Evolutionary conservation across 2,797 vertebrate genomes (phyloP), one percentile per base, ranked within the genome.

Genomic region (Danio choprae): DNA sequence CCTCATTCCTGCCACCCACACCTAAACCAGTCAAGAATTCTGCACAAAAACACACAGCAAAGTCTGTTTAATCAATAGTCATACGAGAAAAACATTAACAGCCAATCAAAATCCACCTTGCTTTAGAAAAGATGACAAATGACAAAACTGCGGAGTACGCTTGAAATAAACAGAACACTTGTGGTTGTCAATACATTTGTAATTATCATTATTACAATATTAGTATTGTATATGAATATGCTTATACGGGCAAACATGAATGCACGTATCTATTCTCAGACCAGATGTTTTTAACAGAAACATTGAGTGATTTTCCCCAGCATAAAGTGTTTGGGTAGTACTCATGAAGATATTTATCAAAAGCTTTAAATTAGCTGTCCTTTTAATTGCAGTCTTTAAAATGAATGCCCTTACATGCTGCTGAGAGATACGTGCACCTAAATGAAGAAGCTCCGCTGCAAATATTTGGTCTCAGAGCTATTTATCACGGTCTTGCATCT

Each of bases 401-500:
- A 53, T 7, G 11, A 71, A 53, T 55, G 58, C 10, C 20, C 40
- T 79, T 10, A 53, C 41, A 51, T 7, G 48, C 58, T 43, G 46
- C 20, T 53, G 40, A 72, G 36, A 64, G 68, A 50, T 46, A 6
- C 7, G 15, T 51, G 20, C 46, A 38, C 11, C 59, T 64, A 55
- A 72, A 55, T 63, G 56, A 79, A 71, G 67, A 53, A 71, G 46
- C 77, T 63, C 46, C 38, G 41, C 20, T 44, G 77, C 20, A 72
- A 71, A 79, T 44, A 55, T 63, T 22, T 51, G 20, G 48, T 79
- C 77, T 55, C 77, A 53, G 38, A 79, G 77, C 56, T 63, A 72
- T 79, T 63, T 43, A 63, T 79, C 59, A 79, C 11, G 6, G 43
- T 9, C 48, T 10, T 22, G 55, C 44, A 78, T 40, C 40, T 20